phyloP scores from a whole-genome alignment of 1,140 invertebrate genomes.

The Drosophila dunni region DNA sequence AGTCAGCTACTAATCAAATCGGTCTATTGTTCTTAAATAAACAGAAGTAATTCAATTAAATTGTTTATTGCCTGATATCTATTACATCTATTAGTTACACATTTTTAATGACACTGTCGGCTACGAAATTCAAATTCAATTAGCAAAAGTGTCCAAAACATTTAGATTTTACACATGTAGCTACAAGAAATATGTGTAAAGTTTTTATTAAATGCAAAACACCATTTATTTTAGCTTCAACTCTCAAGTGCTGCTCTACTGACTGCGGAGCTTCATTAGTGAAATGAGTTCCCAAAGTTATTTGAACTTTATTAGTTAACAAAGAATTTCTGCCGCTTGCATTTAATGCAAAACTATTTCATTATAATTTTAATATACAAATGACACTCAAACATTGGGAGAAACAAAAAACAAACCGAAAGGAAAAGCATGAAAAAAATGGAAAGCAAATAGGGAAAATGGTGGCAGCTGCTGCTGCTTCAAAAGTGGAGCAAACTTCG shows the following conservation, averaged over 20 bases:
- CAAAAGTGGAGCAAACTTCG: slow-evolving; percentile 33
- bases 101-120: neutral
- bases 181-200: neutral
- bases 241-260: neutral
- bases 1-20: neutral
- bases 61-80: neutral
- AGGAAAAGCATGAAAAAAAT: slow-evolving; percentile 13
- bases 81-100: slow-evolving; percentile 2
- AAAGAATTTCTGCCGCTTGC: neutral
- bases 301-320: slow-evolving; percentile 1
- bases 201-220: neutral
- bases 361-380: slow-evolving; percentile 40
- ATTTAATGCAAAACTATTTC: slow-evolving; percentile 35
- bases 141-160: slow-evolving; percentile 12
- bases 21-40: slow-evolving; percentile 1
- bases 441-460: slow-evolving; percentile 5
- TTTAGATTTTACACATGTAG: slow-evolving; percentile 2
- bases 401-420: neutral
- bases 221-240: neutral
- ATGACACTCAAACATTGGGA: slow-evolving; percentile 13
- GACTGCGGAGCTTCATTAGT: neutral
- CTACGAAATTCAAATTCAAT: slow-evolving; percentile 27
- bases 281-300: slow-evolving; percentile 4
- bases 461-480: slow-evolving; percentile 27
- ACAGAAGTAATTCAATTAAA: neutral